Evolutionary conservation across 2,113 vertebrate species (phyloP).

Genomic region (Numida meleagris): DNA sequence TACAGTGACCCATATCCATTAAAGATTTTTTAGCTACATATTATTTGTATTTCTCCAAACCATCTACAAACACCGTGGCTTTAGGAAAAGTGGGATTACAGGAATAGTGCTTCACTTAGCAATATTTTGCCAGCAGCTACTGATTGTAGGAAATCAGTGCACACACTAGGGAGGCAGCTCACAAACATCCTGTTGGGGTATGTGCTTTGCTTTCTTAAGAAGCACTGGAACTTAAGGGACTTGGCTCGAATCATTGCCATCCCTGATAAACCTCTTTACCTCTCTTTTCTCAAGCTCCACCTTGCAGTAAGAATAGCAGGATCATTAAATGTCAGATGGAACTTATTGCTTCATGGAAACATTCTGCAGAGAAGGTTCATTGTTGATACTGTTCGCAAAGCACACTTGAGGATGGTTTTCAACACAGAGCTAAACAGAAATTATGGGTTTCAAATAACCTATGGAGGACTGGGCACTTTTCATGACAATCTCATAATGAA

Average conservation of each 20-base stretch:
- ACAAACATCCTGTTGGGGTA: background rate
- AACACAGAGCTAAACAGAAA: background rate
- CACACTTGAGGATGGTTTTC: background rate
- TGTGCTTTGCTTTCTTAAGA: background rate
- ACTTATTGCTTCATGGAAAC: background rate
- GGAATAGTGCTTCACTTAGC: background rate
- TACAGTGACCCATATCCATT: background rate
- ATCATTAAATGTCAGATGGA: background rate
- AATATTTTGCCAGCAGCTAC: background rate
- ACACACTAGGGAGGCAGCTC: background rate
- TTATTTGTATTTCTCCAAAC: background rate
- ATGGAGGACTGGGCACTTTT: background rate
- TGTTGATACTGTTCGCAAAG: background rate
- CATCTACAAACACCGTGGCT: background rate
- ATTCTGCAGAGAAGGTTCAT: background rate
- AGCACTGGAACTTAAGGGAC: background rate
- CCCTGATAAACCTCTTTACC: background rate
- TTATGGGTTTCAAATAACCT: background rate
- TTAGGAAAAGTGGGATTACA: background rate
- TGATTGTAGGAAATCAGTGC: background rate
- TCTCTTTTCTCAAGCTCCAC: background rate
- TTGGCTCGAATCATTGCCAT: background rate
- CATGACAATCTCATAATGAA: no score
- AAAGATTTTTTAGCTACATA: background rate
- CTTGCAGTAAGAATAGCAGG: background rate